Percentiles rank a stretch among this genome's conserved stretches.
Conservation (phyloP, 2,113 vertebrate species). For the Phrynosoma platyrhinos region DNA sequence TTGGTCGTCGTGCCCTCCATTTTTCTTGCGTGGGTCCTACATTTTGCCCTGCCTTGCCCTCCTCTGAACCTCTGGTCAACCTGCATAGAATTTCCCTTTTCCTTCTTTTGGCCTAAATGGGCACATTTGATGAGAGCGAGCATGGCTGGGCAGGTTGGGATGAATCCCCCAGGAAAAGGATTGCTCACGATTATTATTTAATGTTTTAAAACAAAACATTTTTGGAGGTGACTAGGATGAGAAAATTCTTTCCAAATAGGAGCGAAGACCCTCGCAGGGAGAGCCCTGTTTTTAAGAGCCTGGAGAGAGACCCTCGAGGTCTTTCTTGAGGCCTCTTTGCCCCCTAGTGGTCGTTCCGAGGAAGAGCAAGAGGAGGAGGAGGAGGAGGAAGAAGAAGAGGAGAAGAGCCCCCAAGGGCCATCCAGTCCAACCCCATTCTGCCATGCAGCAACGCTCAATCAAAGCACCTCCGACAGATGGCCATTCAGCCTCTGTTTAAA, state of each 20-base stretch:
- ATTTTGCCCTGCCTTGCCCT: too few relatives aligned
- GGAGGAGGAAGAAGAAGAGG: too few relatives aligned
- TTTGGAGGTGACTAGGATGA: not conserved
- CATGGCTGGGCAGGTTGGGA: slow-evolving; percentile 46
- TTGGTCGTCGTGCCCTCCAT: too few relatives aligned
- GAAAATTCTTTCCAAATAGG: slow-evolving; percentile 16
- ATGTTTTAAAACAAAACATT: slow-evolving; percentile 8
- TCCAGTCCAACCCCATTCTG: too few relatives aligned
- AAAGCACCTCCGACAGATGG: too few relatives aligned
- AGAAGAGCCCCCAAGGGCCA: too few relatives aligned
- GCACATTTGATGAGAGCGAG: slow-evolving; percentile 49
- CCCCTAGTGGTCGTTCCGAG: slow-evolving; percentile 77
- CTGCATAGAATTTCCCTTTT: slow-evolving; percentile 6
- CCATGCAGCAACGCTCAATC: too few relatives aligned
- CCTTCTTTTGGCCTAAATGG: not conserved
- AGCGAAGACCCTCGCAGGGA: slow-evolving; percentile 45
- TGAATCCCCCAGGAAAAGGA: slow-evolving; percentile 31
- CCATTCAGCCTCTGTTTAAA: too few relatives aligned
- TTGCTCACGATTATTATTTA: slow-evolving; percentile 47
- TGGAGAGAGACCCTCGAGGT: not conserved
- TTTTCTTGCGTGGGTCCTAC: too few relatives aligned
- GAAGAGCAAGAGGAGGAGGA: slow-evolving; percentile 63
- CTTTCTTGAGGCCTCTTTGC: slow-evolving; percentile 75
- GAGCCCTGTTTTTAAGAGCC: slow-evolving; percentile 23
- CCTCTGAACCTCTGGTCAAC: too few relatives aligned